A percentile compares a stretch with the other conserved stretches of the same genome.
phyloP scores from a whole-genome alignment of 2,888 invertebrate species.

The Pseudoips prasinana region DNA sequence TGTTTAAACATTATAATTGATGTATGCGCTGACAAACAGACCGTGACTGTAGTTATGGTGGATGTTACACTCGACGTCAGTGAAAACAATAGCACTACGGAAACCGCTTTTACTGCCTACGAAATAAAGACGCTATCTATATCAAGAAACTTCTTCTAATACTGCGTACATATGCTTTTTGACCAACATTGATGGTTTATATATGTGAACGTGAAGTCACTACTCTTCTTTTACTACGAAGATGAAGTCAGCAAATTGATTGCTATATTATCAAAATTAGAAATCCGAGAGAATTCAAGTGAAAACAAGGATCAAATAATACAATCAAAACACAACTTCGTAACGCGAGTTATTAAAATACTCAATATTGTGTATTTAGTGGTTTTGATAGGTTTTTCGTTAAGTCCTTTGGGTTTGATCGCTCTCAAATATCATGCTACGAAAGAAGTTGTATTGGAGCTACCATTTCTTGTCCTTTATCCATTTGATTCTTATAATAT shows the following conservation, averaged over 20 bases:
- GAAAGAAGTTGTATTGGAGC: conserved; percentile 36
- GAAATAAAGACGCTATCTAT: no score
- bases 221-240: conserved; percentile 33
- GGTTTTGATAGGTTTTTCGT: conserved; percentile 36
- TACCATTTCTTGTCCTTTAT: conserved; percentile 53
- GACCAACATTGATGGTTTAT: no score
- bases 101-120: no score
- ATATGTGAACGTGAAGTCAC: conserved; percentile 32
- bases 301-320: conserved; percentile 34
- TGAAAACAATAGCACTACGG: no score
- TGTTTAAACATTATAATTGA: no score
- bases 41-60: no score
- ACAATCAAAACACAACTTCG: conserved; percentile 35
- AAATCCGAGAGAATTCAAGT: conserved; percentile 18
- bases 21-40: no score
- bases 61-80: no score
- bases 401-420: conserved; percentile 44
- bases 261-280: conserved; percentile 33
- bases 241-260: conserved; percentile 32
- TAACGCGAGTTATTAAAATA: conserved; percentile 41
- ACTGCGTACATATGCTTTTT: no score
- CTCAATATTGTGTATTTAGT: conserved; percentile 38
- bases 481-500: conserved; percentile 53
- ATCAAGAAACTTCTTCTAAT: no score
- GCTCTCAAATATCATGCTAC: conserved; percentile 42